These are phyloP conservation scores for Dorcus parallelipipedus DNA, from an alignment of 2,888 invertebrate genomes.

Conservation along the genomic window DNA sequence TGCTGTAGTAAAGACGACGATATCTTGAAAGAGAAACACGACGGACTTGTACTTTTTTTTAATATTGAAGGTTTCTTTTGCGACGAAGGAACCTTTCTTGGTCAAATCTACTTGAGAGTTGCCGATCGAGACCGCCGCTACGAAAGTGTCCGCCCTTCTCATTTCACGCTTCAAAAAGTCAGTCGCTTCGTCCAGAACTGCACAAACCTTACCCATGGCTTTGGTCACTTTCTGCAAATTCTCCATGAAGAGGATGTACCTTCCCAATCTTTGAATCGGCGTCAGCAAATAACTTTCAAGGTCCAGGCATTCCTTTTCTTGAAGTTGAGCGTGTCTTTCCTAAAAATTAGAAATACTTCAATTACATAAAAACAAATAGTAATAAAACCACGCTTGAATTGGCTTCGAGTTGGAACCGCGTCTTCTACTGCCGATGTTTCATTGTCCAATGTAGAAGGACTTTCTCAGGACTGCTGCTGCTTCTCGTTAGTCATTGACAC, in stretches of 20 bases:
- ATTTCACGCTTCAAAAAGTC: constrained; percentile 37
- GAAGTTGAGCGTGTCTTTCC: constrained; percentile 47
- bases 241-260: constrained; percentile 39
- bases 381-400: not conserved
- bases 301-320: constrained; percentile 25
- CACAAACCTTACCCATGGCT: constrained; percentile 26
- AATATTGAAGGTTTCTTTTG: constrained; percentile 38
- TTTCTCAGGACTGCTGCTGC: not conserved
- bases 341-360: constrained; percentile 22
- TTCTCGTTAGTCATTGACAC: too few species aligned
- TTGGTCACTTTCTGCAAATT: constrained; percentile 18
- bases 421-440: too few species aligned
- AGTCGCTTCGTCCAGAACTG: constrained; percentile 30
- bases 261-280: constrained; percentile 41
- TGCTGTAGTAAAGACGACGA: constrained; percentile 36
- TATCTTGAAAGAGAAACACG: constrained; percentile 42
- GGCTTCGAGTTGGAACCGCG: too few species aligned
- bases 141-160: constrained; percentile 41
- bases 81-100: constrained; percentile 36
- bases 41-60: constrained; percentile 35
- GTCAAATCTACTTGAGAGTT: constrained; percentile 42
- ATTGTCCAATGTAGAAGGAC: too few species aligned
- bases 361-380: not conserved
- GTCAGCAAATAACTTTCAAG: constrained; percentile 37
- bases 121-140: constrained; percentile 42